Evolutionary conservation across 2,113 vertebrate genomes (phyloP), one percentile per base, ranked within the genome.

Genomic region (Salvator merianae): DNA sequence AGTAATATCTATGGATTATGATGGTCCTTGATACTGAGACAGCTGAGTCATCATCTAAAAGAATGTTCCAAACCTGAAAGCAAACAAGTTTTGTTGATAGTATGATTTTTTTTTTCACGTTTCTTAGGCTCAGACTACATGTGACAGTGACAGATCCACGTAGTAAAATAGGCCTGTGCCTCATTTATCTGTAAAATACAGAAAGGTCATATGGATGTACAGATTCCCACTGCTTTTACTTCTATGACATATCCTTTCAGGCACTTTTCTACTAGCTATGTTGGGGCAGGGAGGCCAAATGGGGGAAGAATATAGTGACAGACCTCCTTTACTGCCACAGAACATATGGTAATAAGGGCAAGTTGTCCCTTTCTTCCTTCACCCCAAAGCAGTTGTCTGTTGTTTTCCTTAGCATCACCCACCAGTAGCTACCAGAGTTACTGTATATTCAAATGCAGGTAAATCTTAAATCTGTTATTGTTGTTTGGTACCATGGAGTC

Each of bases 1-100:
- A 43, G 79, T 73, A 78, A 20, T 87, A 85, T 74, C 83, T 76
- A 20, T 71, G n/a, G 47, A 30, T 26, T 55, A 55, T n/a, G 43
- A 4, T 62, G 4, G 3, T 43, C 81, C 83, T 53, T 84, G 75
- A 5, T 87, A 75, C 32, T 59, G 76, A 85, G 76, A 30, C 18
- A 77, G 65, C 5, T 55, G 77, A 71, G 65, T 13, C 12, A 53
- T 50, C 72, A 66, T 34, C 34, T 34, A 22, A 55, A 26, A 82
- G 8, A 74, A 24, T 34, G 20, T 47, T 40, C 10, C 71, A 63
- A 65, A 38, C 1, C 4, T 50, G 63, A 32, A 7, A 50, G 69
- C 38, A 74, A 28, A n/a, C n/a, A 18, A 53, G 14, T 36, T 63
- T 84, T 81, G 18, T 72, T 80, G 24, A n/a, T 87, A 85, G 73